phyloP scores from a whole-genome alignment of 2,797 vertebrate species.

The Anniella stebbinsi region DNA sequence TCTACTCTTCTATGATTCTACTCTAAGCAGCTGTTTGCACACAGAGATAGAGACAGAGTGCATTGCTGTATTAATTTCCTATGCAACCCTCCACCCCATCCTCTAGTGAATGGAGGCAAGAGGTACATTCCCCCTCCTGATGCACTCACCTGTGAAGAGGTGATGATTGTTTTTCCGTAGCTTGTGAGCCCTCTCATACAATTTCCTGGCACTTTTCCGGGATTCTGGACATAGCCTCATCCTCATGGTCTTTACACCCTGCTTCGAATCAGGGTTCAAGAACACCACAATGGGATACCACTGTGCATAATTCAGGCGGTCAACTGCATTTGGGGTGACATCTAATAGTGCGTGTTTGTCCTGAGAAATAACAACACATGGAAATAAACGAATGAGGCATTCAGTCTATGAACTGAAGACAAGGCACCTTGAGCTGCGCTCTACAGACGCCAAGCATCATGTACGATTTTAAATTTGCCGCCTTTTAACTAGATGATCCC shows the following conservation, averaged over 20 bases:
- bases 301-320: conserved; percentile 98
- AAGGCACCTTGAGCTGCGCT: not conserved
- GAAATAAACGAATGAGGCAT: not conserved
- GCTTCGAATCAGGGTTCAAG: conserved; percentile 97
- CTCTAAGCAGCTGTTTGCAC: not conserved
- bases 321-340: conserved; percentile 98
- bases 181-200: conserved; percentile 97
- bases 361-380: conserved; percentile 74
- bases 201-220: conserved; percentile 96
- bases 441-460: not conserved
- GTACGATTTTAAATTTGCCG: not conserved
- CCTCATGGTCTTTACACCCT: conserved; percentile 98
- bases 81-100: too few species aligned
- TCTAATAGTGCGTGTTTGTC: conserved; percentile 98
- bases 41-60: not conserved
- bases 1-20: too few species aligned
- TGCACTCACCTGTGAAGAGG: conserved; percentile 95
- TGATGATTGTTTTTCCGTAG: conserved; percentile 99
- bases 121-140: not conserved
- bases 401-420: not conserved
- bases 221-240: conserved; percentile 95
- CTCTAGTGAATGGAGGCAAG: too few species aligned
- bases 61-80: not conserved
- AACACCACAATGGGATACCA: conserved; percentile 99
- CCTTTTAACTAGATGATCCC: not conserved